Conservation (phyloP, 2,888 invertebrate species). For the Microctonus hyperodae region DNA sequence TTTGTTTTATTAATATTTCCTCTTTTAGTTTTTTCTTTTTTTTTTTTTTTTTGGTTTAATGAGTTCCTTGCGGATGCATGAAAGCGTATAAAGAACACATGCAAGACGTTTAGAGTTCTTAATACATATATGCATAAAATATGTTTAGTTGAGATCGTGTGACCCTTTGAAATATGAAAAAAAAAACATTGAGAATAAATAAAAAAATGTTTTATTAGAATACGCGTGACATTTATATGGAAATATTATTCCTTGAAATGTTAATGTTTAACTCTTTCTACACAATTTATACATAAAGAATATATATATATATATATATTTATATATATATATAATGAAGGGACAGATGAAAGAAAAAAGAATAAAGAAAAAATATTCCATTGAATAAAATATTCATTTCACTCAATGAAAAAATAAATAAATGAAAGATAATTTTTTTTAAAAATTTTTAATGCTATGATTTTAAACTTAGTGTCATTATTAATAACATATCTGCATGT, state of each 20-base stretch:
- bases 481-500: background rate
- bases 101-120: constrained; percentile 23
- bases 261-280: too few relatives aligned
- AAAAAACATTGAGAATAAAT: background rate
- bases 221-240: constrained; percentile 39
- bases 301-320: too few relatives aligned
- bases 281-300: too few relatives aligned
- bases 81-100: constrained; percentile 11
- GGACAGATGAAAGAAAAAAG: too few relatives aligned
- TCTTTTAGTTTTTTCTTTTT: background rate
- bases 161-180: constrained; percentile 8
- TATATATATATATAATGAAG: too few relatives aligned
- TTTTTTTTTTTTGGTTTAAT: background rate
- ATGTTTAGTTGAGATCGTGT: constrained; percentile 2
- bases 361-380: background rate
- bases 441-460: too few relatives aligned
- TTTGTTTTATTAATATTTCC: background rate
- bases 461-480: background rate
- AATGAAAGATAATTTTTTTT: too few relatives aligned
- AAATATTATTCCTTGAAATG: constrained; percentile 36
- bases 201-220: constrained; percentile 34
- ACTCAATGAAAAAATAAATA: background rate
- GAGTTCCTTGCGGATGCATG: background rate
- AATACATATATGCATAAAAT: constrained; percentile 20
- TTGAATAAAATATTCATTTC: background rate